Percentiles rank a stretch among this genome's conserved stretches.
phyloP scores from a whole-genome alignment of 2,888 invertebrate species.

The Atherix ibis region DNA sequence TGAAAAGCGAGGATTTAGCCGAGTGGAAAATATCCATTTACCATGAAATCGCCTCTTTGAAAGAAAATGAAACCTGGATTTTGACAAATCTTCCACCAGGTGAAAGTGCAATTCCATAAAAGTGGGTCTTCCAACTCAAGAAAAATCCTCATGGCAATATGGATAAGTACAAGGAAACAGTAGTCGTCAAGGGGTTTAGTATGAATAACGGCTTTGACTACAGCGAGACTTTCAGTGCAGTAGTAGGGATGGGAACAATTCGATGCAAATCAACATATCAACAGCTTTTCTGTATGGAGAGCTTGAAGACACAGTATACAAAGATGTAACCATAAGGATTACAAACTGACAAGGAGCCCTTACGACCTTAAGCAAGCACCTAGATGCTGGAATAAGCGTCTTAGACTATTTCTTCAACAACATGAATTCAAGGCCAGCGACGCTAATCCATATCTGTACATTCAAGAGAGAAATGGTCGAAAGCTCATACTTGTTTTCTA shows the following conservation, averaged over 20 bases:
- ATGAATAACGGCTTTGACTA: conserved; percentile 9
- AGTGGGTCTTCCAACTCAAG: conserved; percentile 19
- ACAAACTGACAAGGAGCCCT: conserved; percentile 11
- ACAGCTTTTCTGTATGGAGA: conserved; percentile 7
- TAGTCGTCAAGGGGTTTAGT: conserved; percentile 18
- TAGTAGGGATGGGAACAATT: conserved; percentile 9
- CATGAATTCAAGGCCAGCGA: conserved; percentile 12
- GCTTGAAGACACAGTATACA: conserved; percentile 9
- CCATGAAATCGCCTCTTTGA: conserved; percentile 17
- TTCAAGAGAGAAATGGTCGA: conserved; percentile 8
- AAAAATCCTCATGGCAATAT: conserved; percentile 15
- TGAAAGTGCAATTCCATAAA: conserved; percentile 15
- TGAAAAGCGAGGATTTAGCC: conserved; percentile 9
- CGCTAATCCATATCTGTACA: conserved; percentile 16
- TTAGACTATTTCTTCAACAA: conserved; percentile 12
- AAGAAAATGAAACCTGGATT: conserved; percentile 18
- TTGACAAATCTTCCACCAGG: conserved; percentile 14
- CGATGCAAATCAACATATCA: conserved; percentile 8
- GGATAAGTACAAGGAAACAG: conserved; percentile 17
- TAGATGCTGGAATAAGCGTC: conserved; percentile 12
- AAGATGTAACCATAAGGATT: conserved; percentile 10
- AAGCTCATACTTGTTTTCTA: background rate
- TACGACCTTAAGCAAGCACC: conserved; percentile 14
- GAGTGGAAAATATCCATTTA: conserved; percentile 16
- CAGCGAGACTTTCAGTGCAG: conserved; percentile 12